phyloP scores from a whole-genome alignment of 2,797 vertebrate species.

The Phrynocephalus vlangalii region DNA sequence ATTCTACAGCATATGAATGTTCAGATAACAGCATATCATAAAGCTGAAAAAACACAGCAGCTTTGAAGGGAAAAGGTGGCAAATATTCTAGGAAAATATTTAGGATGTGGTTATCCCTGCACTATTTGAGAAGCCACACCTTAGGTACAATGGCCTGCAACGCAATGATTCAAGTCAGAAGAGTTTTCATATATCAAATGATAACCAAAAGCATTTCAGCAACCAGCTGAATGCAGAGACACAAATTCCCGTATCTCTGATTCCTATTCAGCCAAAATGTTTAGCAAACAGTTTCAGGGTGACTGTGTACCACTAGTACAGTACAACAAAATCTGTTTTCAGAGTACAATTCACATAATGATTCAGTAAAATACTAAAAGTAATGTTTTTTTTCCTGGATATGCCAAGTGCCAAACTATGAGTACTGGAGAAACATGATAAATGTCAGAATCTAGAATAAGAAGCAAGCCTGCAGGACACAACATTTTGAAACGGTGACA shows the following conservation, averaged over 20 bases:
- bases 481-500: background rate
- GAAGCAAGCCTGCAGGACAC: background rate
- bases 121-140: background rate
- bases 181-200: background rate
- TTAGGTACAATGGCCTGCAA: background rate
- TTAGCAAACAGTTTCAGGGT: too few species aligned
- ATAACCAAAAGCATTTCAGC: background rate
- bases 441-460: background rate
- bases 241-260: too few species aligned
- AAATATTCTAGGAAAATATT: background rate
- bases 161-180: background rate
- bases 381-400: background rate
- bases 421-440: background rate
- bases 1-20: too few species aligned
- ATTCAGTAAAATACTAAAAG: background rate
- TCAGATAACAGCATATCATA: background rate
- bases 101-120: background rate
- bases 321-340: background rate
- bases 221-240: background rate
- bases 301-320: too few species aligned
- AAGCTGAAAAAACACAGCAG: background rate
- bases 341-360: background rate
- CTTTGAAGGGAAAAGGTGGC: background rate
- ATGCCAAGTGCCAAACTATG: background rate
- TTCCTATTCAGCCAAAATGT: too few species aligned